These are phyloP conservation scores for Eilema griseolum DNA, from an alignment of 2,888 invertebrate species.

Conservation along the genomic window DNA sequence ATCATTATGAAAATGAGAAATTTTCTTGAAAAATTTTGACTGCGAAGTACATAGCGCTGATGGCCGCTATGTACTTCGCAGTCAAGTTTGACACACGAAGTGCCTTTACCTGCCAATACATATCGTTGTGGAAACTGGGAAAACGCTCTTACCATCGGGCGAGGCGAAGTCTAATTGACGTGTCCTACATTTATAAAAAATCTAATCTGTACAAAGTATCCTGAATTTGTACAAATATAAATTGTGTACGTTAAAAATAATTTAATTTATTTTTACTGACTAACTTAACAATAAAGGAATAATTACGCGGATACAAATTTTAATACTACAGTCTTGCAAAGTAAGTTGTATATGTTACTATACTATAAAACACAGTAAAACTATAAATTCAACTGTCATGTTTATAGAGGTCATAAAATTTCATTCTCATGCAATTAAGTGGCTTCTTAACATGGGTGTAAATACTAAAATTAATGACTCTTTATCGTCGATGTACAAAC, in stretches of 20 bases:
- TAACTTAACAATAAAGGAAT: not conserved
- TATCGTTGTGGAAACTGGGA: too few relatives aligned
- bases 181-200: too few relatives aligned
- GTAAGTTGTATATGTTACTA: not conserved
- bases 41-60: too few relatives aligned
- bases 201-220: not conserved
- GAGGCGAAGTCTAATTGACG: too few relatives aligned
- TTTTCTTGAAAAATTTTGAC: too few relatives aligned
- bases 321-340: not conserved
- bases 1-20: too few relatives aligned
- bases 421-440: slow-evolving; percentile 3
- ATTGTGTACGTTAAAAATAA: not conserved
- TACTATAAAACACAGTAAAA: not conserved
- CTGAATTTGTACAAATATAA: not conserved
- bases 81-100: too few relatives aligned
- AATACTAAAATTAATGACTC: slow-evolving; percentile 4
- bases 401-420: slow-evolving; percentile 20
- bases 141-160: too few relatives aligned
- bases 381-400: slow-evolving; percentile 15
- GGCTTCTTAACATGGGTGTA: not conserved
- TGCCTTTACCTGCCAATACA: too few relatives aligned
- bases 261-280: not conserved
- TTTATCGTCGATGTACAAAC: slow-evolving; percentile 3
- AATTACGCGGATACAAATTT: not conserved
- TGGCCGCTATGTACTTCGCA: too few relatives aligned